Evolutionary conservation across 2,888 invertebrate genomes (phyloP), one percentile per base, ranked within the genome.

Genomic region (Ochropleura plecta): DNA sequence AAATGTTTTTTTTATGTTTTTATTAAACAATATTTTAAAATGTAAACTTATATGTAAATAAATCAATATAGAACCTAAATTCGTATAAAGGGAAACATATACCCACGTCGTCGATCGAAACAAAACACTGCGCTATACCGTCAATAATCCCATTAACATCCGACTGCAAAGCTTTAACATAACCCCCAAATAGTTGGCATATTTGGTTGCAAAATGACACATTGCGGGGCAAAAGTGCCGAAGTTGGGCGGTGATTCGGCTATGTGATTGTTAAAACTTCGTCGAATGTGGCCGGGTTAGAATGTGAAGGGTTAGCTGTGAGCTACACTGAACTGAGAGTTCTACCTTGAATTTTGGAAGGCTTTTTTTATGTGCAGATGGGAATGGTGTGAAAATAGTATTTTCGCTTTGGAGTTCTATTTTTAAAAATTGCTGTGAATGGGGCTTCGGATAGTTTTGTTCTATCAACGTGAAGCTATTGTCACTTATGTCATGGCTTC

Each of bases 241-340:
- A 93, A 93, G 92, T 94, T 92, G 76, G 69, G 76, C 79, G 83
- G 82, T 79, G 80, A 88, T 79, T 81, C 79, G 78, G 66, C 76
- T 75, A 81, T 84, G 89, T 90, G 91, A 94, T 92, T 94, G 93
- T 93, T 92, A 90, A 90, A 94, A 94, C 92, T 94, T 93, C 88
- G 86, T 82, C 88, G 81, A 89, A 88, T 87, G 85, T 70, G 79
- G 74, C 70, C 70, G 73, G 72, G 77, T 73, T 75, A 74, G 53
- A 73, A 57, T 76, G 60, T 60, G 51, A 46, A 65, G 73, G 68
- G 63, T 74, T 46, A 51, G 44, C 59, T 46, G 51, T n/a, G 20
- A 53, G 60, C 53, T 44, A 67, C 64, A 60, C 30, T 73, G 18
- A 53, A 64, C 44, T 63, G 48, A 30, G 60, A n/a, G 49, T 57